Evolutionary conservation across 2,113 vertebrate genomes (phyloP), one percentile per base, ranked within the genome.

Genomic region (Edolisoma coerulescens): DNA sequence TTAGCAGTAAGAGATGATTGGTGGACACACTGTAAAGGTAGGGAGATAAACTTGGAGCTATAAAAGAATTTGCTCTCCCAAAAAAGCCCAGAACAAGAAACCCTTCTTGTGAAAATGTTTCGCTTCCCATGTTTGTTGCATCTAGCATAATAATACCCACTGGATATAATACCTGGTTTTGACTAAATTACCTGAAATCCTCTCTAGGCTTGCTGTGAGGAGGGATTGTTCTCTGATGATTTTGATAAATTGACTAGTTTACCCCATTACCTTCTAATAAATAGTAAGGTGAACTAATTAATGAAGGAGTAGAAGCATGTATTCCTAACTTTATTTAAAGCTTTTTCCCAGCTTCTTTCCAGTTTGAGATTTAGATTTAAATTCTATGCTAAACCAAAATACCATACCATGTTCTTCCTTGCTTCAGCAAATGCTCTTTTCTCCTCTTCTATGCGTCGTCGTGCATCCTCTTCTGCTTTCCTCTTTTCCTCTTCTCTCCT

Each of bases 351-450:
- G 28, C 52, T 78, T 30, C 54, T 61, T 75, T 70, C 35, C 42
- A 32, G 52, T 52, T 50, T 11, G 41, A 56, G 32, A 75, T 73
- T 56, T 63, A 20, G 15, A 49, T 89, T 24, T 24, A 37, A 73
- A 49, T 22, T n/a, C 11, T 39, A 2, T 59, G n/a, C n/a, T 67
- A 33, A 67, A 84, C 3, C 27, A 77, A 56, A 80, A 42, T 28
- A 12, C 37, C 74, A 96, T 93, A 99, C 99, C 99, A 99, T 99
- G 97, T 98, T 99, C 94, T 98, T 99, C 79, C 99, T 98, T 53
- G 99, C 99, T 97, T 99, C 99, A 30, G 99, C 99, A 82, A 99
- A 99, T 60, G 99, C 99, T 96, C 95, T 98, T 94, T 98, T 99
- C 96, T 99, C 99, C 79, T 99, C 99, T 90, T 99, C 98, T 91